Percentiles rank a stretch among this genome's conserved stretches.
phyloP scores from a whole-genome alignment of 1,140 invertebrate genomes.

The Eumaeus atala region DNA sequence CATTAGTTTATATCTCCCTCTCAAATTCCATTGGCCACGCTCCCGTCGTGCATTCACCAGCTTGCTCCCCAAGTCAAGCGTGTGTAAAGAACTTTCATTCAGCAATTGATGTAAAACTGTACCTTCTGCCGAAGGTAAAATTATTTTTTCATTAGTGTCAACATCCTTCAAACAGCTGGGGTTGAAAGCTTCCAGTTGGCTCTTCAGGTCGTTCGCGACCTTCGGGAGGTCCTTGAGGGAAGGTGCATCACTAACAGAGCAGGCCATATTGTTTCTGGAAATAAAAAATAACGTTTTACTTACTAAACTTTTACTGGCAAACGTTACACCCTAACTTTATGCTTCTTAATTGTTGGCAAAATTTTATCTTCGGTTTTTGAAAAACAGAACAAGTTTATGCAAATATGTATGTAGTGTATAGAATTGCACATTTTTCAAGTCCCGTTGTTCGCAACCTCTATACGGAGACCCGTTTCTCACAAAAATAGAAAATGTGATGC shows the following conservation, averaged over 20 bases:
- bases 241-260: constrained; percentile 78
- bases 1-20: too few relatives aligned
- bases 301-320: too few relatives aligned
- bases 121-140: constrained; percentile 93
- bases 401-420: background rate
- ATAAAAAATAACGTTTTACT: background rate
- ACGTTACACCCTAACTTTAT: too few relatives aligned
- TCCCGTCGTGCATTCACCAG: too few relatives aligned
- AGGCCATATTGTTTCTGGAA: constrained; percentile 73
- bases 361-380: too few relatives aligned
- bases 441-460: background rate
- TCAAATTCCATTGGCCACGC: too few relatives aligned
- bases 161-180: constrained; percentile 87
- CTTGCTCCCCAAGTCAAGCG: too few relatives aligned
- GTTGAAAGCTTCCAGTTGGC: constrained; percentile 90
- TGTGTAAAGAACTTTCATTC: too few relatives aligned
- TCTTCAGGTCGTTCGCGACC: constrained; percentile 90
- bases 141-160: constrained; percentile 89
- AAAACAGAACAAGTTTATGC: background rate
- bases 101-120: background rate
- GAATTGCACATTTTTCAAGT: background rate
- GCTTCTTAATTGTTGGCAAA: too few relatives aligned
- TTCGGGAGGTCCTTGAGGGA: constrained; percentile 92
- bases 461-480: constrained; percentile 5
- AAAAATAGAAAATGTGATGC: constrained; percentile 5